A percentile compares a stretch with the other conserved stretches of the same genome.
These are phyloP conservation scores for Leucoma salicis DNA, from an alignment of 2,888 invertebrate species.

Conservation along the genomic window DNA sequence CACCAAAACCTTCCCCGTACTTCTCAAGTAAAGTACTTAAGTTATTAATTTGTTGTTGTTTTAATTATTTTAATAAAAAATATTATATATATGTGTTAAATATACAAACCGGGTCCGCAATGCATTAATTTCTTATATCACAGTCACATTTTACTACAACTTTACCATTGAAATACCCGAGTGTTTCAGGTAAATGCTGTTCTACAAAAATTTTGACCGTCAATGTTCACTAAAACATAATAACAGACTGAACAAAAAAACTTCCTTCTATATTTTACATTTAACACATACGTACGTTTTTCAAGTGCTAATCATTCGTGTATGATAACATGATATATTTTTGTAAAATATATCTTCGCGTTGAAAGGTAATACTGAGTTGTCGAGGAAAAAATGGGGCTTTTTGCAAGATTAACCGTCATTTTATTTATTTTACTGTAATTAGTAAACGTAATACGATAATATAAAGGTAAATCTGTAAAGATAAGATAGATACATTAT, in stretches of 20 bases:
- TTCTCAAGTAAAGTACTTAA: too few species aligned
- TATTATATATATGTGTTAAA: too few species aligned
- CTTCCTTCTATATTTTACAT: constrained; percentile 3
- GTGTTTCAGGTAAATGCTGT: too few species aligned
- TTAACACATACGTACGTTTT: constrained; percentile 5
- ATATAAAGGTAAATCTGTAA: neutral
- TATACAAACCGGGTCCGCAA: neutral
- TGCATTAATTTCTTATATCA: neutral
- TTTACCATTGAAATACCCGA: neutral
- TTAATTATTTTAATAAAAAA: too few species aligned
- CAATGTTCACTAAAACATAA: neutral
- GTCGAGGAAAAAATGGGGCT: neutral
- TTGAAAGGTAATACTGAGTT: neutral
- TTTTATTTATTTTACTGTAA: constrained; percentile 6
- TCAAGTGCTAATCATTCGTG: constrained; percentile 5
- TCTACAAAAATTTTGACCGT: neutral
- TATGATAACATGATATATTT: neutral
- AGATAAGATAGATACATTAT: constrained; percentile 8
- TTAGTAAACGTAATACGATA: neutral
- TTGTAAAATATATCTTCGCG: neutral
- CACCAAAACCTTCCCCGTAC: too few species aligned
- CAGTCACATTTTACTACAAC: neutral
- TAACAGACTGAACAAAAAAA: neutral
- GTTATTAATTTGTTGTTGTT: too few species aligned
- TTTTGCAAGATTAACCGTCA: constrained; percentile 5